Percentiles rank a stretch among this genome's conserved stretches.
Evolutionary conservation across 2,797 vertebrate species (phyloP).

Genomic region (Lycodopsis pacificus): DNA sequence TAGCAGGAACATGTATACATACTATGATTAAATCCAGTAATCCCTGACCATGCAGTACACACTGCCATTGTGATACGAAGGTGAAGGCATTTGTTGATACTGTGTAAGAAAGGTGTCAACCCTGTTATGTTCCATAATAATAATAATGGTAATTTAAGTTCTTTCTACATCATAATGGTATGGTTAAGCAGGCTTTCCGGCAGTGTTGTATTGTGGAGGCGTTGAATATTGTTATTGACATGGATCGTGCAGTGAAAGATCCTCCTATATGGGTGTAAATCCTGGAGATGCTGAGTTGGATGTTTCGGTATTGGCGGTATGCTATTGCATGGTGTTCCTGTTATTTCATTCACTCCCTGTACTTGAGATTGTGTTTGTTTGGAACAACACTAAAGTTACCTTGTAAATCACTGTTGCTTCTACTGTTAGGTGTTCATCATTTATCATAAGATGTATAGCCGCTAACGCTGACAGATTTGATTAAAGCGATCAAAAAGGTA

Average conservation of each 20-base stretch:
- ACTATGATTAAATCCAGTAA: not conserved
- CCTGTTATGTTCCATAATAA: not conserved
- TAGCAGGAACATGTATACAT: not conserved
- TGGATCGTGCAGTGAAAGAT: not conserved
- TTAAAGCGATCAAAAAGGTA: not conserved
- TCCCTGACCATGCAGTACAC: too few species aligned
- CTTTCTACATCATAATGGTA: not conserved
- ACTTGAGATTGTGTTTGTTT: constrained; percentile 1
- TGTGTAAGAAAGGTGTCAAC: not conserved
- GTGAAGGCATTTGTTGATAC: not conserved
- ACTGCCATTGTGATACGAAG: not conserved
- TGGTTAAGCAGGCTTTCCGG: not conserved
- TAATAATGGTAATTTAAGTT: not conserved
- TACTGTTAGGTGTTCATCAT: not conserved
- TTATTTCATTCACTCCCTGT: constrained; percentile 3
- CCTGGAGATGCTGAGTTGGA: not conserved
- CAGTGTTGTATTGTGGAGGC: not conserved
- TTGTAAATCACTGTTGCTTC: not conserved
- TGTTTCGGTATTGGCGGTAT: not conserved
- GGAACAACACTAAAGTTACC: not conserved
- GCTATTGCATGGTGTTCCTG: not conserved
- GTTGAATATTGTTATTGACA: not conserved
- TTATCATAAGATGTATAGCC: not conserved
- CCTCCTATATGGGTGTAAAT: not conserved
- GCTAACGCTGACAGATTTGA: not conserved